Percentiles rank a stretch among this genome's conserved stretches.
Evolutionary conservation across 2,113 vertebrate genomes (phyloP).

Genomic region (Amphilophus citrinellus): DNA sequence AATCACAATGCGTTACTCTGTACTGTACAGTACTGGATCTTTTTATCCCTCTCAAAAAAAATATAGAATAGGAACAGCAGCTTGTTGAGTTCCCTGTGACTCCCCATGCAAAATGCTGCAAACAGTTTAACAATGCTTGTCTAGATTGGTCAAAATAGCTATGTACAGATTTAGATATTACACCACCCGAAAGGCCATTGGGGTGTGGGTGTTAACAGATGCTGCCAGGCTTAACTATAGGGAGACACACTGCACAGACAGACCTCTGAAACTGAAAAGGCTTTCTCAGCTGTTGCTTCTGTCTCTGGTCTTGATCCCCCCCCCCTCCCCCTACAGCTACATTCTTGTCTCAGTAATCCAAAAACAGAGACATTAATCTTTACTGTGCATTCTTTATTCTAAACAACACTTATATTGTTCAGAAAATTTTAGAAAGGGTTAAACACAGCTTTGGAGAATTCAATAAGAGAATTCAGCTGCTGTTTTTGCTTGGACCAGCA

Average conservation of each 20-base stretch:
- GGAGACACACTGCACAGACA: constrained; percentile 52
- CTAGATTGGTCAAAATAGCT: constrained; percentile 37
- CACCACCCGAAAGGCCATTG: constrained; percentile 24
- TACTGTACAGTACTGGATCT: not conserved
- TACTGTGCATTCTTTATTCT: constrained; percentile 25
- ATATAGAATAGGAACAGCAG: not conserved
- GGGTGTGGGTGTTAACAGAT: constrained; percentile 64
- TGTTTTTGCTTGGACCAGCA: not conserved
- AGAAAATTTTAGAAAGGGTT: constrained; percentile 16
- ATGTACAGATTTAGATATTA: constrained; percentile 48
- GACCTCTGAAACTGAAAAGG: constrained; percentile 64
- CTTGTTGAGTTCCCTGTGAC: not conserved
- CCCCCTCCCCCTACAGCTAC: not conserved
- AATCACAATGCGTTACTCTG: not conserved
- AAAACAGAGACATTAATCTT: constrained; percentile 16
- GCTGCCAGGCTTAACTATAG: constrained; percentile 47
- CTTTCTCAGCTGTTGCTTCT: constrained; percentile 71
- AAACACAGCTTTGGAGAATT: not conserved
- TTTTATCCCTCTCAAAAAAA: not conserved
- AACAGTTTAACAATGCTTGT: constrained; percentile 22
- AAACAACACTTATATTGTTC: not conserved
- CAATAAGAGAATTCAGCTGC: not conserved
- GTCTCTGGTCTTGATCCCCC: constrained; percentile 23
- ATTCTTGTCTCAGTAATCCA: constrained; percentile 53
- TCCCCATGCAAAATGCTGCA: not conserved